Base-by-base conservation (phyloP, 2,888 invertebrate species). In the Sarcophaga variegata region DNA sequence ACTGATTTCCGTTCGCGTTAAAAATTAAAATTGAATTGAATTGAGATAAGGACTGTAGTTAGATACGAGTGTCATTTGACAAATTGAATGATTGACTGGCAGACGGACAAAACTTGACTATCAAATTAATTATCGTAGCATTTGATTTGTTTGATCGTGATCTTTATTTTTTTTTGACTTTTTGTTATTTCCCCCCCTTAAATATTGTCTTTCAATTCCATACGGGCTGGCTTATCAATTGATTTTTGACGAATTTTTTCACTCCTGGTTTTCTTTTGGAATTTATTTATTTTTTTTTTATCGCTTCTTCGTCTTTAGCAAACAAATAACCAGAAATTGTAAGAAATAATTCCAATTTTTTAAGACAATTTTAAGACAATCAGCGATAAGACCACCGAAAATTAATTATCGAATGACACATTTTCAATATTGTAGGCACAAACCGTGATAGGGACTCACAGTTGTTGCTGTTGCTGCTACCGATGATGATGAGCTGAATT, bases 361-460 rank as follows among this genome's bases (percentile, higher is more conserved):
- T 69, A 49, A 62, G 69, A 81, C 62, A 63, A 70, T 25, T 75
- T 22, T 66, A 37, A 37, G 37, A 37, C 37, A 60, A 71, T 37
- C 77, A 76, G 66, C 75, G 75, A 84, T 80, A 84, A 80, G 70
- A 62, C n/a, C 20, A 1, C 63, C 11, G 62, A 84, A 84, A 84
- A 87, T 87, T 87, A 87, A 87, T 87, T 87, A 87, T 81, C 78
- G 60, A 81, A 72, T 75, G 71, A 83, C 82, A 83, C 75, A 83
- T 66, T 71, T 77, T 72, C 1, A 37, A 37, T 22, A 8, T 10
- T 8, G 37, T 1, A 49, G 70, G n/a, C 27, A 37, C 14, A 69
- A 59, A 67, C 83, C 80, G 71, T 76, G n/a, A 66, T 82, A 37
- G 10, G 64, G 64, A 4, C 59, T 17, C 59, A 12, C 0, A 17